phyloP scores from a whole-genome alignment of 2,888 invertebrate species.

The Falcaria lacertinaria region DNA sequence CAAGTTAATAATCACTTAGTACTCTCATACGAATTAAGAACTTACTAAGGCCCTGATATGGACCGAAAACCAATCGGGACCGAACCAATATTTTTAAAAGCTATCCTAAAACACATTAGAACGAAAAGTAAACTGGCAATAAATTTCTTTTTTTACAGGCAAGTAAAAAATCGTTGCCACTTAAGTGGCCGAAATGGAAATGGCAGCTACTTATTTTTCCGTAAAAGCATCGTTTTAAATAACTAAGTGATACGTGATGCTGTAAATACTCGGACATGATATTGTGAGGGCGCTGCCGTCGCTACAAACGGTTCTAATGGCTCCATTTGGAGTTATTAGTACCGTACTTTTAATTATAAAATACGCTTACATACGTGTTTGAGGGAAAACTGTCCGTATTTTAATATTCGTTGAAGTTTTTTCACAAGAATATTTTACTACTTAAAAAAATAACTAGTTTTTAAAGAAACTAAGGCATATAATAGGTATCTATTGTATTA shows the following conservation, averaged over 20 bases:
- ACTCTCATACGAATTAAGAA: background rate
- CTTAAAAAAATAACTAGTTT: too few relatives aligned
- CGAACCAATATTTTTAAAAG: constrained; percentile 49
- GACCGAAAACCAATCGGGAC: constrained; percentile 19
- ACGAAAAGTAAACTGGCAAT: constrained; percentile 46
- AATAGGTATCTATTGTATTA: too few relatives aligned
- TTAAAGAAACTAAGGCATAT: too few relatives aligned
- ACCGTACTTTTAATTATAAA: constrained; percentile 28
- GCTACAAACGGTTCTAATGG: constrained; percentile 66
- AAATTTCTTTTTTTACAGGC: constrained; percentile 36
- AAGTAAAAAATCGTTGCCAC: constrained; percentile 45
- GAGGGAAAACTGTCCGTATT: background rate
- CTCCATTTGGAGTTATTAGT: constrained; percentile 48
- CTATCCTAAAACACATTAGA: constrained; percentile 45
- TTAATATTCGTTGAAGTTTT: too few relatives aligned
- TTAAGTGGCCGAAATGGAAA: constrained; percentile 66
- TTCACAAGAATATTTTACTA: too few relatives aligned
- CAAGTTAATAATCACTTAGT: background rate
- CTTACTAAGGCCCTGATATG: background rate
- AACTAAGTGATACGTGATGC: constrained; percentile 51
- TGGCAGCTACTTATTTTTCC: constrained; percentile 56
- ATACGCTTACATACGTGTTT: constrained; percentile 20
- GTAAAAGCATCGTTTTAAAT: constrained; percentile 63
- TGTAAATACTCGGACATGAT: constrained; percentile 40
- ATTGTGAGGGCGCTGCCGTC: constrained; percentile 34